phyloP scores from a whole-genome alignment of 2,113 vertebrate species.

The Silurus asotus region DNA sequence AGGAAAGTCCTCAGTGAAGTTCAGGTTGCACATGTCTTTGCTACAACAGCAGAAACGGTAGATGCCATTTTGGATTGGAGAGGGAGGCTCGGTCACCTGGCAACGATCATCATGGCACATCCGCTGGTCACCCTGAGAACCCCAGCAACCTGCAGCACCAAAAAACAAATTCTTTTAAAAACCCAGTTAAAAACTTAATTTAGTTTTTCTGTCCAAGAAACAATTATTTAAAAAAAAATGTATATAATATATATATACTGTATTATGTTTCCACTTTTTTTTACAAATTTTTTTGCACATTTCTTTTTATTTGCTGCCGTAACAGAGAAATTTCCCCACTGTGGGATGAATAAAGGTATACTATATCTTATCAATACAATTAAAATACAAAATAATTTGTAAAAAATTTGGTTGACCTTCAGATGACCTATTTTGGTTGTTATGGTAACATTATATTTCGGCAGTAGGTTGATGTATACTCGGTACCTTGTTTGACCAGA shows the following conservation, averaged over 20 bases:
- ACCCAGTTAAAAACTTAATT: too few relatives aligned
- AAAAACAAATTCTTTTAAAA: background rate
- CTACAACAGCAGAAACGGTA: conserved; percentile 93
- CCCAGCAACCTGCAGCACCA: conserved; percentile 84
- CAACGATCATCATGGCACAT: conserved; percentile 86
- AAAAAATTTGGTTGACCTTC: background rate
- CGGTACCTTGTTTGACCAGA: conserved; percentile 66
- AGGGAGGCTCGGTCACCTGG: conserved; percentile 78
- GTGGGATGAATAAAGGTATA: too few relatives aligned
- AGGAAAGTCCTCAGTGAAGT: conserved; percentile 85
- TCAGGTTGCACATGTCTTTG: conserved; percentile 87
- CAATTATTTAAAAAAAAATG: too few relatives aligned
- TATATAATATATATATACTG: too few relatives aligned
- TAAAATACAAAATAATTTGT: too few relatives aligned
- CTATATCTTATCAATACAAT: too few relatives aligned
- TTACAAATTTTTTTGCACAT: too few relatives aligned
- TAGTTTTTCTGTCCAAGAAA: too few relatives aligned
- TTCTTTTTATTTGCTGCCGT: too few relatives aligned
- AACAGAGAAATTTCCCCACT: too few relatives aligned
- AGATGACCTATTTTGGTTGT: background rate
- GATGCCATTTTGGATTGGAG: conserved; percentile 82
- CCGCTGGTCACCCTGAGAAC: conserved; percentile 77
- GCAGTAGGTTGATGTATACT: too few relatives aligned
- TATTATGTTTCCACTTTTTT: too few relatives aligned
- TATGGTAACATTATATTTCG: background rate